Base-by-base conservation (phyloP, 92 coral and sea anemone genomes). In the Phenganax stokvisi region DNA sequence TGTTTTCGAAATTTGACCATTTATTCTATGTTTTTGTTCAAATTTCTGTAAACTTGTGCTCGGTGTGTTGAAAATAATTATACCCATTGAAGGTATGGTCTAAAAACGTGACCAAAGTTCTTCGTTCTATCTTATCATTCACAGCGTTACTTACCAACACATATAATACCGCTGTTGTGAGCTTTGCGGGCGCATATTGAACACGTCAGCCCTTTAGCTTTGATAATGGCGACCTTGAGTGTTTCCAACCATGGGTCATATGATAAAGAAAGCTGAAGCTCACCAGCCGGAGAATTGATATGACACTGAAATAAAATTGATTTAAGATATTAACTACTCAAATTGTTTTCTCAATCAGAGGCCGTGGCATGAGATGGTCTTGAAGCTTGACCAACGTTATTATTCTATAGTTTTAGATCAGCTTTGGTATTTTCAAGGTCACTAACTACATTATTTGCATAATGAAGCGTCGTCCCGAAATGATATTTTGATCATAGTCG, bases 181-280 rank as follows among this genome's bases (percentile, higher is more conserved):
- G 79, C 83, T 56, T 81, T 84, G 61, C 88, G 83, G 3, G 88
- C 90, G 52, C 84, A 92, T 28, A 68, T 84, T 12, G 91, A 89
- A 72, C 99, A 96, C 75, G 91, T 90, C 67, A 96, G 88, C 72
- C 91, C 91, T 67, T 90, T 89, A 16, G 99, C 99, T 83, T 96
- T 96, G 37, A 96, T 71, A 57, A 96, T 80, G 27, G 88, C 82
- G 54, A 96, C 92, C 80, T 90, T 89, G 70, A 96, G 72, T 11
- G 91, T 89, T 47, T 84, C 75, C 52, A 93, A 76, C 44, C 83
- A 76, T 44, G 96, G 88, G 77, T 96, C 99, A 66, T 89, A 90
- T 27, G 90, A 90, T 57, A 96, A 68, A 3, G 92, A 89, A 55
- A 96, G 83, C 28, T 91, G 86, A 13, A 94, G 83, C 72, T 90